phyloP scores from a whole-genome alignment of 2,113 vertebrate genomes.

The Mugil cephalus region DNA sequence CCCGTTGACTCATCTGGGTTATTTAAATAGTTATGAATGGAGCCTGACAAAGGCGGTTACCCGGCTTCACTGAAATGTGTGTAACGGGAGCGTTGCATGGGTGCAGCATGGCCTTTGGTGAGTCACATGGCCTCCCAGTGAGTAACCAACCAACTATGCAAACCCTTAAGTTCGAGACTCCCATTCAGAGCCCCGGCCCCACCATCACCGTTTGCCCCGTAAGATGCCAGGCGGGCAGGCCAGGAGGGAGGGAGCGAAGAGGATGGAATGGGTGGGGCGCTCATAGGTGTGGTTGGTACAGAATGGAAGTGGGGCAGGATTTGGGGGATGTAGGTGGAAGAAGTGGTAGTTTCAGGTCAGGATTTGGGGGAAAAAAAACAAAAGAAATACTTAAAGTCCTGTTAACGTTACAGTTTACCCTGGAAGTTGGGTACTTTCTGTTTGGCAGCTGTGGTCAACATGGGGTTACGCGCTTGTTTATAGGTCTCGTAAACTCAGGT shows the following conservation, averaged over 20 bases:
- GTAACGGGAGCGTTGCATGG: constrained; percentile 62
- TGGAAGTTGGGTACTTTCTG: constrained; percentile 42
- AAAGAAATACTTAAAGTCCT: too few relatives aligned
- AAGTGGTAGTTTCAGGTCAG: constrained; percentile 37
- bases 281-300: constrained; percentile 66
- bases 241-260: constrained; percentile 11
- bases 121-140: constrained; percentile 80
- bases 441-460: not conserved
- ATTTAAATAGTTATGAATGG: constrained; percentile 74
- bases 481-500: constrained; percentile 24
- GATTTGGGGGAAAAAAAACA: constrained; percentile 4
- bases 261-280: not conserved
- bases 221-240: constrained; percentile 17
- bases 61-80: constrained; percentile 35
- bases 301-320: constrained; percentile 34
- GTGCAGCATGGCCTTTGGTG: constrained; percentile 75
- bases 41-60: constrained; percentile 47
- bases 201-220: constrained; percentile 35
- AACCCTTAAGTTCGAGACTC: constrained; percentile 72
- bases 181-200: constrained; percentile 44
- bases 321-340: constrained; percentile 60
- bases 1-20: constrained; percentile 67
- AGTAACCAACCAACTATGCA: constrained; percentile 82
- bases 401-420: not conserved
- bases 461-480: constrained; percentile 7